Evolutionary conservation across 2,888 invertebrate species (phyloP), one percentile per base, ranked within the genome.

Genomic region (Drosophila acutilabella): DNA sequence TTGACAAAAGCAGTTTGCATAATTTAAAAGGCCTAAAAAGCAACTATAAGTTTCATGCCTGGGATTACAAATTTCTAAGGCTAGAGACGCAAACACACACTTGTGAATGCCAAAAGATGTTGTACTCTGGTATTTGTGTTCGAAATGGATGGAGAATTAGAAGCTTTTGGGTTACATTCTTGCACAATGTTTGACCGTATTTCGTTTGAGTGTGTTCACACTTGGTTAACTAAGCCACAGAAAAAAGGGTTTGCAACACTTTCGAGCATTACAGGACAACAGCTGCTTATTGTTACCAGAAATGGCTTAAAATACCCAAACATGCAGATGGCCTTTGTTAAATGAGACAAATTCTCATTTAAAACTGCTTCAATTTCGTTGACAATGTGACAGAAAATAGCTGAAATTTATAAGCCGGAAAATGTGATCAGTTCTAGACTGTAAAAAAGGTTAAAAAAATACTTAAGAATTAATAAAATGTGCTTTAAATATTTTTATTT

Each of bases 21-120:
- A 81, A 81, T 81, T 81, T 81, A 81, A 74, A 74, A 69, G 80
- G 68, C 67, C 77, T 50, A 80, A 70, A 76, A 81, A 72, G 73
- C 76, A 81, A 74, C 77, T 77, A 81, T 74, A 74, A 80, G 70
- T 80, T 78, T 66, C 52, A 33, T 47, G 60, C 62, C 56, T 26
- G 45, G 75, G 64, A 77, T 72, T 65, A 68, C 52, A 71, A 58
- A 57, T 75, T 67, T 62, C 44, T 41, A 52, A 33, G 36, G 14
- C 42, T 33, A 54, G 41, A 50, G 48, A 42, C 13, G 36, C 7
- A 11, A 11, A 36, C 36, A 36, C 36, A 36, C 36, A 36, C 50
- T 45, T 45, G 57, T 14, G 44, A 20, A 38, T 58, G 33, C 58
- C 58, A 65, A 64, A 64, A 61, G 75, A 64, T 74, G 65, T 62